Evolutionary conservation across 2,113 vertebrate genomes (phyloP), one percentile per base, ranked within the genome.

Genomic region (Blennius ocellaris): DNA sequence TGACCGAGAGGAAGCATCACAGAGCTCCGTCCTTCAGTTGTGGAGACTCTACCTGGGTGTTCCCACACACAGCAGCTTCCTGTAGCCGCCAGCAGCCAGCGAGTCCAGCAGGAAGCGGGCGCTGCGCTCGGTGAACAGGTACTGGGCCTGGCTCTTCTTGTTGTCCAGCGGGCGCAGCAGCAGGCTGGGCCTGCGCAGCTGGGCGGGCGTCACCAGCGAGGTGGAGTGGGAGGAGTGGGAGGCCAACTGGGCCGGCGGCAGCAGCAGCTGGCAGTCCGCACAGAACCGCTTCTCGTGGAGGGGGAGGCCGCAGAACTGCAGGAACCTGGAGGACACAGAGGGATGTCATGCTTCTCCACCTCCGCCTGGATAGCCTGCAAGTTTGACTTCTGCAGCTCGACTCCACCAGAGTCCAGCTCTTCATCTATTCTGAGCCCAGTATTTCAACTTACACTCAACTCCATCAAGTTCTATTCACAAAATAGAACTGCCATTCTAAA

Each of bases 121-220:
- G 86, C 94, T 98, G 88, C 96, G 94, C 11, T 96, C 95, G 0
- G 96, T 87, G 88, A 99, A 99, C 84, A 99, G 89, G 84, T 97
- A 99, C 81, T 99, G 97, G 1, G 98, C 97, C 7, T 99, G 95
- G 70, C 94, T 96, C 92, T 97, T 99, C 92, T 99, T 99, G 85
- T 98, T 97, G 70, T 96, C 94, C 86, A 99, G 55, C 0, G 97
- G 96, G 48, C 84, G 81, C 5, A 99, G 90, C 78, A 99, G 88
- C 15, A 88, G 82, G 75, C 95, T 99, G 59, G 98, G 98, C 64
- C 92, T 93, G 75, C 76, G 82, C 71, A 99, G 78, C 76, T 94
- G 95, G 0, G 89, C 53, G 7, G 79, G 21, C 21, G 21, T 30
- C n/a, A 97, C 37, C 6, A 71, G 81, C 1, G 72, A 67, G 40